Evolutionary conservation across 1,140 invertebrate species (phyloP), one percentile per base, ranked within the genome.

Genomic region (Spodoptera frugiperda): DNA sequence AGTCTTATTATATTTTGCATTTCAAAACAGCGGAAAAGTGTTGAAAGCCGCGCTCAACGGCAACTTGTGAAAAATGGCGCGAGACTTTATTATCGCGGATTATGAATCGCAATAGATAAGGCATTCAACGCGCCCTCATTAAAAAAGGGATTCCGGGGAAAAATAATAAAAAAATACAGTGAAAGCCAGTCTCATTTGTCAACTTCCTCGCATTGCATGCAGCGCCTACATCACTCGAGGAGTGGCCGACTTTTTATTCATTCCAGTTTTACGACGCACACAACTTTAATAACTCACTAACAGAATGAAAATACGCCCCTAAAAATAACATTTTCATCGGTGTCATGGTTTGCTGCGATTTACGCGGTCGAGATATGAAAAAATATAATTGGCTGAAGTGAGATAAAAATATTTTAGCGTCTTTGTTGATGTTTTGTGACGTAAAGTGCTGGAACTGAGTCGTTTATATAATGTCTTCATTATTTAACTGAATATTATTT

Each of bases 161-260:
- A 65, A 76, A 82, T 67, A 79, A 65, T 61, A 79, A 78, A 65
- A 84, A 82, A 82, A 79, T 78, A 80, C 76, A 80, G 76, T 77
- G 77, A 83, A 84, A 85, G 81, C 83, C 80, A 79, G 83, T 81
- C 82, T 88, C 83, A 89, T 88, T 89, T 89, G 85, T 89, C 86
- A 89, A 83, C 78, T 83, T 82, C 80, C 77, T 79, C 48, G 79
- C 72, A 67, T 82, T 65, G 82, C 81, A 83, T 84, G 80, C 78
- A 78, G 63, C 67, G 78, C 79, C 79, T 79, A 77, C 77, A 82
- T 84, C 82, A 84, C 71, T 80, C 63, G 82, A 84, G 80, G 78
- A 86, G 80, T 85, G 85, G 82, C 79, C 84, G 83, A 88, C 71
- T 82, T 86, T 87, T 81, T 80, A 82, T 86, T 83, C 80, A 82